These are phyloP conservation scores for Lates calcarifer DNA, from an alignment of 2,113 vertebrate species.

Conservation along the genomic window DNA sequence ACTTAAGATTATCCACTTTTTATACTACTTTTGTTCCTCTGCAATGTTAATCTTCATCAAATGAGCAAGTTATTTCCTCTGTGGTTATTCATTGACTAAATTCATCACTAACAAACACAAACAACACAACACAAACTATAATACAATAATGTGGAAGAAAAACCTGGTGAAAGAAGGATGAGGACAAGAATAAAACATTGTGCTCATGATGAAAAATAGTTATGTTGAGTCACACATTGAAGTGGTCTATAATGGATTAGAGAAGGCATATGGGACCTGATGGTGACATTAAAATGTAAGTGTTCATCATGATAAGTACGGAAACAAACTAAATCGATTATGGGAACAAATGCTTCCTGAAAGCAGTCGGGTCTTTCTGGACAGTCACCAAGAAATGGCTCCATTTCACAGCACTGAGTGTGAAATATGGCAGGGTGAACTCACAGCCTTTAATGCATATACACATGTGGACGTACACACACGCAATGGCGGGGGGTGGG, in stretches of 20 bases:
- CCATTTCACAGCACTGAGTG: constrained; percentile 41
- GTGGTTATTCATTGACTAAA: neutral
- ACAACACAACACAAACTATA: neutral
- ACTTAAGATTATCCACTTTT: neutral
- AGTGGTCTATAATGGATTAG: neutral
- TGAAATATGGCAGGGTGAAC: constrained; percentile 25
- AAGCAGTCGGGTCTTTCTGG: constrained; percentile 18
- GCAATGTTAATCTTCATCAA: neutral
- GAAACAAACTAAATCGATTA: neutral
- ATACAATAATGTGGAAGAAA: neutral
- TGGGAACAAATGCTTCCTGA: constrained; percentile 27
- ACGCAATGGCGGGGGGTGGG: constrained; percentile 20
- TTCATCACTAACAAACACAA: too few species aligned
- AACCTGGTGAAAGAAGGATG: neutral
- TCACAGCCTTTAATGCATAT: constrained; percentile 1
- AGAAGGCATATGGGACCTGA: neutral
- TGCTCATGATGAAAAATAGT: neutral
- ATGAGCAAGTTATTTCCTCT: neutral
- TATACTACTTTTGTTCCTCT: neutral
- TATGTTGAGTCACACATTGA: neutral
- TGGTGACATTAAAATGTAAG: neutral
- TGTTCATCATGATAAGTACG: neutral
- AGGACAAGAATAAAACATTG: neutral
- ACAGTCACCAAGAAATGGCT: constrained; percentile 9
- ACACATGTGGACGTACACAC: constrained; percentile 39